Conservation (phyloP, 2,888 invertebrate genomes). For the Carterocephalus palaemon region DNA sequence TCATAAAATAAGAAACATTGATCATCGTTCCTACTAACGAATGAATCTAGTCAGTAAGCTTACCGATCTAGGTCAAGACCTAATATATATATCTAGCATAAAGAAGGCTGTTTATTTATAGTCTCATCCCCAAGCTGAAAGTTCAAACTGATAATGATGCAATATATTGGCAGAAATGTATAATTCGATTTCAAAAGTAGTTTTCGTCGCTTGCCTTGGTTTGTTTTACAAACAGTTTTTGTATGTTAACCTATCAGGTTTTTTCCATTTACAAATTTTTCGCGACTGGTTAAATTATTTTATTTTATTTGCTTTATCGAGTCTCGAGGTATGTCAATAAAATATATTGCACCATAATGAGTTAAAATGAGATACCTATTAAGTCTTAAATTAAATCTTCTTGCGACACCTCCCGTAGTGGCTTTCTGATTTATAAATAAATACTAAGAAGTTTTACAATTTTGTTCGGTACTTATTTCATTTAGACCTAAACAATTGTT, state of each 20-base stretch:
- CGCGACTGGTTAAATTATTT: neutral
- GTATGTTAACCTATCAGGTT: constrained; percentile 27
- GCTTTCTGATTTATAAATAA: constrained; percentile 9
- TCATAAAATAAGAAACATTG: no score
- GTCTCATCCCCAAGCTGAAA: constrained; percentile 37
- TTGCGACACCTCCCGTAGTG: neutral
- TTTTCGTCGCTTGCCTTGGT: constrained; percentile 38
- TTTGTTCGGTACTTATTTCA: no score
- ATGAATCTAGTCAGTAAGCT: no score
- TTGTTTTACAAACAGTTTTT: constrained; percentile 33
- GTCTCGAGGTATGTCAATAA: neutral
- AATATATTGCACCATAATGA: neutral
- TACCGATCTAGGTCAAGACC: no score
- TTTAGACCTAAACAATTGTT: no score
- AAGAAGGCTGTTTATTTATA: no score
- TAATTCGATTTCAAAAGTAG: constrained; percentile 40
- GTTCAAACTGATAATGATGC: constrained; percentile 32
- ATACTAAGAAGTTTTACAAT: no score
- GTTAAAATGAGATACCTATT: no score
- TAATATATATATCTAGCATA: no score
- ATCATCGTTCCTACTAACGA: no score
- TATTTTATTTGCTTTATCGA: constrained; percentile 9
- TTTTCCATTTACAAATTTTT: constrained; percentile 8
- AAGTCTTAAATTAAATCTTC: neutral
- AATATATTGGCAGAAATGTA: constrained; percentile 33